Evolutionary conservation across 2,113 vertebrate genomes (phyloP).

Genomic region (mouse (Mus musculus)): DNA sequence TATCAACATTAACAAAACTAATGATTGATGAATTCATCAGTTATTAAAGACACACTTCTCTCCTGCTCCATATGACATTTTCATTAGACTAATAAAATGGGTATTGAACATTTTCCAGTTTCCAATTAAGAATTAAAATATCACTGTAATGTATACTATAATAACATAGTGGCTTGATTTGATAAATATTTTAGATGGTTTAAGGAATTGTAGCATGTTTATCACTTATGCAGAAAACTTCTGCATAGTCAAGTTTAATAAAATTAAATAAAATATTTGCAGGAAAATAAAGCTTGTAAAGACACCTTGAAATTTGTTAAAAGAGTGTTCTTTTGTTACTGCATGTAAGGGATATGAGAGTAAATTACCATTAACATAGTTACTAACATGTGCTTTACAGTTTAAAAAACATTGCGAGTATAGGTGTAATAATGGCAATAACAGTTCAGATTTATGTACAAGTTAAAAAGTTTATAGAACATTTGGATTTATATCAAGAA

Average conservation of each 20-base stretch:
- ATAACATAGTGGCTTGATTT: background rate
- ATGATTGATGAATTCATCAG: background rate
- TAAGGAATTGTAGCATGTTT: background rate
- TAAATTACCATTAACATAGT: background rate
- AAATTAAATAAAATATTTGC: background rate
- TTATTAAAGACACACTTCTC: background rate
- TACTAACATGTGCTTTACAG: background rate
- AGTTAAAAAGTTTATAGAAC: background rate
- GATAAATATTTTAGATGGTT: background rate
- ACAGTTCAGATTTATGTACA: background rate
- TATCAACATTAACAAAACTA: constrained; percentile 35
- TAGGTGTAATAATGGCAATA: background rate
- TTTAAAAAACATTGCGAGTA: background rate
- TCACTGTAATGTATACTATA: background rate
- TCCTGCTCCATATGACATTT: background rate
- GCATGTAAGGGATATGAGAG: background rate
- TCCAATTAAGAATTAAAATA: background rate
- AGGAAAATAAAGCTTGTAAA: background rate
- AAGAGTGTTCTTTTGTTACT: background rate
- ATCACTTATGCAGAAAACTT: background rate
- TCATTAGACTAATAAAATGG: background rate
- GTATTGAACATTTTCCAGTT: background rate
- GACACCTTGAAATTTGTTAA: background rate
- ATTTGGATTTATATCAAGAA: background rate
- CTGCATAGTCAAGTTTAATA: background rate